These are phyloP conservation scores for Mallateleia sp. DNA, from an alignment of 2,888 invertebrate species.

Conservation along the genomic window DNA sequence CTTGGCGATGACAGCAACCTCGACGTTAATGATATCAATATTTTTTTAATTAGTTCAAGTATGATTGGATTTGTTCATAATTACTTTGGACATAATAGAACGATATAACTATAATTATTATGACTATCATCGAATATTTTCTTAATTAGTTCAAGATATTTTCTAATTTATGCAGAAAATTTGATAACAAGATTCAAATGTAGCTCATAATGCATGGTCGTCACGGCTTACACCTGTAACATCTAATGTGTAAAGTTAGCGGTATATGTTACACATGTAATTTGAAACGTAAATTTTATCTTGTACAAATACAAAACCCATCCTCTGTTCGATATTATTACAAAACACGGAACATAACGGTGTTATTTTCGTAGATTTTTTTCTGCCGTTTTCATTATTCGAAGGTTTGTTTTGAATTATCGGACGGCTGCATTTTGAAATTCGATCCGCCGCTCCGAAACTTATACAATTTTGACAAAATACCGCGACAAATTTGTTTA, in stretches of 20 bases:
- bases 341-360: conserved; percentile 16
- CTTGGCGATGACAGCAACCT: too few species aligned
- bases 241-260: too few species aligned
- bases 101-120: not conserved
- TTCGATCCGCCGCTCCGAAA: not conserved
- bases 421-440: conserved; percentile 9
- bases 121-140: not conserved
- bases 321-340: not conserved
- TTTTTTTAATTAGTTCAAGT: not conserved
- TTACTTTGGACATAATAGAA: not conserved
- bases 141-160: not conserved
- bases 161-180: too few species aligned
- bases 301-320: too few species aligned
- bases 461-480: conserved; percentile 36
- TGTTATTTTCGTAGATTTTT: conserved; percentile 27
- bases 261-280: too few species aligned
- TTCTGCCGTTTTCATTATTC: conserved; percentile 15
- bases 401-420: conserved; percentile 53
- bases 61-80: not conserved
- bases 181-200: too few species aligned
- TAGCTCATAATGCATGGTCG: too few species aligned
- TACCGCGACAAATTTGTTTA: conserved; percentile 53
- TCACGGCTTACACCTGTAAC: too few species aligned
- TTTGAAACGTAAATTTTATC: too few species aligned
- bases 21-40: conserved; percentile 1